These are phyloP conservation scores for Callospermophilus lateralis DNA, from an alignment of 2,113 vertebrate genomes.

Conservation along the genomic window DNA sequence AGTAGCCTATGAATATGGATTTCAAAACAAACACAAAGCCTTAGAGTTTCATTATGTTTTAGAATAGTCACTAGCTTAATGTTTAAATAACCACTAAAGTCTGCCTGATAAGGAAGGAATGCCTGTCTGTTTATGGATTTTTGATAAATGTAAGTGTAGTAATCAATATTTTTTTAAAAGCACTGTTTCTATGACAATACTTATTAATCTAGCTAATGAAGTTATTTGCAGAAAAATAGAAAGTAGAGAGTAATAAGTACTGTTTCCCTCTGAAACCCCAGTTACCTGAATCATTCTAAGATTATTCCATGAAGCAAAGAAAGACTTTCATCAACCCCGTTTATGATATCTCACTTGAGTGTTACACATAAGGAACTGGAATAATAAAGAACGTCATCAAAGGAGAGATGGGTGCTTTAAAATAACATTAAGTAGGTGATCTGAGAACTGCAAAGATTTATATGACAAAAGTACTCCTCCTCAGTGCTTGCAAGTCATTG, in stretches of 20 bases:
- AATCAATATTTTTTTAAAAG: slow-evolving; percentile 9
- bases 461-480: background rate
- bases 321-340: slow-evolving; percentile 37
- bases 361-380: slow-evolving; percentile 32
- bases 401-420: slow-evolving; percentile 3
- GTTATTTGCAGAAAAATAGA: slow-evolving; percentile 47
- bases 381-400: slow-evolving; percentile 50
- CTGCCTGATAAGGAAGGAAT: slow-evolving; percentile 47
- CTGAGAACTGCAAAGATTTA: background rate
- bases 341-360: slow-evolving; percentile 25
- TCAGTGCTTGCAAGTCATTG: background rate
- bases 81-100: slow-evolving; percentile 46
- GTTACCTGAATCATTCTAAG: slow-evolving; percentile 40
- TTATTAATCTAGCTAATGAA: slow-evolving; percentile 51
- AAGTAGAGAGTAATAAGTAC: background rate
- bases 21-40: slow-evolving; percentile 58
- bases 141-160: slow-evolving; percentile 63
- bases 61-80: slow-evolving; percentile 49
- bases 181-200: slow-evolving; percentile 31
- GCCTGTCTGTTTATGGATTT: slow-evolving; percentile 54
- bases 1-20: slow-evolving; percentile 37
- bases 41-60: slow-evolving; percentile 59
- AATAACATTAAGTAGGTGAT: slow-evolving; percentile 13
- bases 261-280: background rate
- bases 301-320: slow-evolving; percentile 4